A percentile compares a stretch with the other conserved stretches of the same genome.
Evolutionary conservation across 1,140 invertebrate genomes (phyloP).

Genomic region (Drosophila leontia): DNA sequence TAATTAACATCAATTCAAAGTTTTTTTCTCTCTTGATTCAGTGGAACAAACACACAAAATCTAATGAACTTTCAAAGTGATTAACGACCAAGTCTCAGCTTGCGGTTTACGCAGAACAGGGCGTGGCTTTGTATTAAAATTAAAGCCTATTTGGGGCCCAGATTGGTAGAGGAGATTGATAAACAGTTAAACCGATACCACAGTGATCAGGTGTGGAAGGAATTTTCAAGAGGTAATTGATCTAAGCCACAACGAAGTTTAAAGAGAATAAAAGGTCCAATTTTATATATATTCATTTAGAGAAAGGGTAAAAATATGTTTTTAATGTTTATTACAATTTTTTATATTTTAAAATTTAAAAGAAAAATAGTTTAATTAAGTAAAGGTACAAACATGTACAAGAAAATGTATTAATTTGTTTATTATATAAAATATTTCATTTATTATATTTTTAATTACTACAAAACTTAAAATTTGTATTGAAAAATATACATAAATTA

Average conservation of each 20-base stretch:
- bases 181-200: conserved; percentile 21
- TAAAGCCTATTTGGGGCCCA: conserved; percentile 29
- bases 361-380: not conserved
- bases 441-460: too few relatives aligned
- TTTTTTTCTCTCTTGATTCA: conserved; percentile 36
- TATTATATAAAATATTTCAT: too few relatives aligned
- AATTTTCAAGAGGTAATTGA: not conserved
- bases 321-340: not conserved
- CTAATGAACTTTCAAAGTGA: conserved; percentile 68
- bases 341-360: not conserved
- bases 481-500: too few relatives aligned
- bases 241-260: not conserved
- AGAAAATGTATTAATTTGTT: too few relatives aligned
- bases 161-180: conserved; percentile 19
- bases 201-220: conserved; percentile 19
- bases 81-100: conserved; percentile 38
- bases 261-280: too few relatives aligned
- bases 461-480: too few relatives aligned
- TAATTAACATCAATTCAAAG: conserved; percentile 73
- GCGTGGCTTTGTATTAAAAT: conserved; percentile 31
- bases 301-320: not conserved
- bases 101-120: conserved; percentile 36
- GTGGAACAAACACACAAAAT: conserved; percentile 50
- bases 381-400: too few relatives aligned
- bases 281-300: not conserved